Evolutionary conservation across 2,888 invertebrate genomes (phyloP), one percentile per base, ranked within the genome.

Genomic region (Diarsia brunnea): DNA sequence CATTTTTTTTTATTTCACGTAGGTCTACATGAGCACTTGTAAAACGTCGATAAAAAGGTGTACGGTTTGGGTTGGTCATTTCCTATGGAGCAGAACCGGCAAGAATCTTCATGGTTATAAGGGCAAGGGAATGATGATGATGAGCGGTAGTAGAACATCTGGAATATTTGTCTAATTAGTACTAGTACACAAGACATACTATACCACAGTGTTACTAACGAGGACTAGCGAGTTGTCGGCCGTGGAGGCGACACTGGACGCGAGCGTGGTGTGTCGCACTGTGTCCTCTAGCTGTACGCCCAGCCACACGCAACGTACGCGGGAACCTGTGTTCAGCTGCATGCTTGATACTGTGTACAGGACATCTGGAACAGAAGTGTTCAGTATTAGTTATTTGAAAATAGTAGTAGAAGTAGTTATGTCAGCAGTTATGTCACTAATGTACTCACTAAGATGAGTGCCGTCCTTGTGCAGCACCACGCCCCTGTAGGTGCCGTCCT

Each of bases 301-400:
- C 70, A 97, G 96, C 96, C 97, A 98, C 87, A 97, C 97, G 91
- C 97, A 97, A 76, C 97, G 97, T 45, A 97, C 96, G 65, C 94
- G 91, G n/a, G 94, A 93, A 4, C 97, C 97, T 77, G 95, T 95
- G 4, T 93, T 93, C 64, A 96, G 90, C 79, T 93, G 94, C 94
- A 97, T 97, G 66, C 94, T 95, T 10, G 97, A 97, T 53, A 97
- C 97, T 12, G 97, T 97, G 92, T 97, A 97, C 27, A 97, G 87
- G 3, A 97, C 95, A 75, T 93, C 97, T 96, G 90, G 0, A 85
- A 78, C 1, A 66, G 16, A 7, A 11, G 2, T 31, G 19, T 16
- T 55, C 24, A 38, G 38, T 38, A 38, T 38, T 38, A 38, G 8
- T 38, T 38, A 38, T 8, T 38, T 38, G 38, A 0, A 38, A 8